Evolutionary conservation across 2,888 invertebrate species (phyloP), one percentile per base, ranked within the genome.

Genomic region (Beris morrisii): DNA sequence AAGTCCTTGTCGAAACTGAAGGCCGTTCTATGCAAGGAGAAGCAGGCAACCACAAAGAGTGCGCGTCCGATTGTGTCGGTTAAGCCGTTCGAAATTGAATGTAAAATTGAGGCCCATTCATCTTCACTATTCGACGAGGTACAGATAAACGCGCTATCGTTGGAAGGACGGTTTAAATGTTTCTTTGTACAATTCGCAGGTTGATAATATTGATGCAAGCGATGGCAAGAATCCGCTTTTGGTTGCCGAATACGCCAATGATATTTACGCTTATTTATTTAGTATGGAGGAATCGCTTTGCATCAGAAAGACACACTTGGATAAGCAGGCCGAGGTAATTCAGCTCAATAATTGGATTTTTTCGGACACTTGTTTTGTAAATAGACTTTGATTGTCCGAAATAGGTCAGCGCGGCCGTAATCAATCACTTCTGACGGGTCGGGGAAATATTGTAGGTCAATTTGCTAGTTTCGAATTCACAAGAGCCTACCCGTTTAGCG

Each of bases 201-300:
- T 88, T 70, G 87, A 88, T 73, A 88, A 92, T 73, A 91, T 94
- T 76, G 95, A 95, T 75, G 84, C 84, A 13, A 85, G 86, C 56
- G 91, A 93, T 75, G 83, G 82, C 48, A 84, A 86, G 53, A 93
- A 92, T 78, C 90, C 92, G 4, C 83, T 91, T 72, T 84, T 94
- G 72, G 90, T 93, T 76, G 86, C 91, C 13, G 88, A 90, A 72
- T 97, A 96, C 78, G 90, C 92, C 43, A 90, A 91, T 71, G 95
- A 97, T 73, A 97, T 97, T 76, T 95, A 94, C 76, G 82, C 83
- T 15, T 94, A 97, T 81, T 84, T 97, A 75, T 86, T 87, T 70
- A 81, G 85, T 57, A 79, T 95, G 69, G 97, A 97, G 83, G 77
- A 78, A 15, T 83, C 86, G 71, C 89, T 86, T 78, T 83, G 86